phyloP scores from a whole-genome alignment of 2,888 invertebrate species.

The Melanophora roralis region DNA sequence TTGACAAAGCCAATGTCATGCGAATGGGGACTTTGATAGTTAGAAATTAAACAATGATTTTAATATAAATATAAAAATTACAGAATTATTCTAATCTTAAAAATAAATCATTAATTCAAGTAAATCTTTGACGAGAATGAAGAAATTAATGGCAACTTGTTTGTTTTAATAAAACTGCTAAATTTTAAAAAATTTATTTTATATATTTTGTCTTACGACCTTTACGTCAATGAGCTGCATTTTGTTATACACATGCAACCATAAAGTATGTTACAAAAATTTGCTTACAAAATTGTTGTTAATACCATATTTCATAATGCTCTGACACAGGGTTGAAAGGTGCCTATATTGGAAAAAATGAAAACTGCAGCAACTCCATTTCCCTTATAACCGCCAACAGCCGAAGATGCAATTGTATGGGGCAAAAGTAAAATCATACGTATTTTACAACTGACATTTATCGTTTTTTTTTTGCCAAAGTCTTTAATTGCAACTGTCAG shows the following conservation, averaged over 20 bases:
- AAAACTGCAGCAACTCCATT: background rate
- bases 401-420: slow-evolving; percentile 1
- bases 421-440: slow-evolving; percentile 33
- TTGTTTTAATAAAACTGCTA: too few species aligned
- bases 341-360: background rate
- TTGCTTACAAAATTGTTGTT: slow-evolving; percentile 12
- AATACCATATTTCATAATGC: slow-evolving; percentile 49
- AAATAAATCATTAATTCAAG: slow-evolving; percentile 13
- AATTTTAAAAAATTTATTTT: background rate
- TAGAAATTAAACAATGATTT: slow-evolving; percentile 19
- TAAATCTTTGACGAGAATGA: background rate
- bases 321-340: slow-evolving; percentile 46
- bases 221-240: background rate
- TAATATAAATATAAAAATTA: slow-evolving; percentile 15
- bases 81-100: slow-evolving; percentile 14
- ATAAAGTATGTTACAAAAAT: background rate
- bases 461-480: slow-evolving; percentile 43
- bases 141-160: too few species aligned
- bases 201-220: background rate
- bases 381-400: background rate
- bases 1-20: slow-evolving; percentile 66
- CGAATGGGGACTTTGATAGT: slow-evolving; percentile 60
- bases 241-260: background rate
- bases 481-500: slow-evolving; percentile 63
- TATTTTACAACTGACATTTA: slow-evolving; percentile 52